phyloP scores from a whole-genome alignment of 2,113 vertebrate species.

The Dolichotis patagonum region DNA sequence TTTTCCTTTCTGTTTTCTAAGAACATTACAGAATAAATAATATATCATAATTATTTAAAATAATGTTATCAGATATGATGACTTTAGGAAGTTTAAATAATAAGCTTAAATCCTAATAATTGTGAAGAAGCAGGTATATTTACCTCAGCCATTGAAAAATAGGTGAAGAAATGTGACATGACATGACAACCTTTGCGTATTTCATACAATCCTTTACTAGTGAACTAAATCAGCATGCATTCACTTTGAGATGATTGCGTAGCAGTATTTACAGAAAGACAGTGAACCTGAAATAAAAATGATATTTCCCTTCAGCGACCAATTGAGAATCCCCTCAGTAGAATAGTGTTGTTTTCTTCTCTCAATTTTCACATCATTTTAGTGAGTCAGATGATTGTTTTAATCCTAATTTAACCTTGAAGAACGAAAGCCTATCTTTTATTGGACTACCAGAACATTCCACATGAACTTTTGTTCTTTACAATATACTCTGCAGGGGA shows the following conservation, averaged over 20 bases:
- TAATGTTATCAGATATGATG: background rate
- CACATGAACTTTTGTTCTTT: background rate
- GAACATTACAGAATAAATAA: background rate
- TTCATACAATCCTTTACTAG: background rate
- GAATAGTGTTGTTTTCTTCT: background rate
- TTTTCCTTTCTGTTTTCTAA: background rate
- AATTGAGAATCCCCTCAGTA: background rate
- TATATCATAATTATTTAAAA: constrained; percentile 38
- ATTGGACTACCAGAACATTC: background rate
- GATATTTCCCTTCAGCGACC: background rate
- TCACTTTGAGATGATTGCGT: background rate
- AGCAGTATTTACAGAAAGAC: background rate
- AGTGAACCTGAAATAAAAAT: constrained; percentile 41
- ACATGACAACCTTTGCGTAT: background rate
- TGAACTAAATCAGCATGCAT: background rate
- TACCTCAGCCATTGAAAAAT: constrained; percentile 34
- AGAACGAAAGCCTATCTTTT: background rate
- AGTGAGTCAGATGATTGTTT: constrained; percentile 30
- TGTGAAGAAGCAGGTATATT: background rate
- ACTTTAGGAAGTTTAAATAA: constrained; percentile 29
- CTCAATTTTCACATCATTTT: constrained; percentile 30
- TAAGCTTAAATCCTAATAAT: background rate
- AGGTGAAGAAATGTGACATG: background rate
- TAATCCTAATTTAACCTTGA: background rate
- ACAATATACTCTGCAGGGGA: background rate